phyloP scores from a whole-genome alignment of 2,888 invertebrate genomes.

The Drosophila borealis region DNA sequence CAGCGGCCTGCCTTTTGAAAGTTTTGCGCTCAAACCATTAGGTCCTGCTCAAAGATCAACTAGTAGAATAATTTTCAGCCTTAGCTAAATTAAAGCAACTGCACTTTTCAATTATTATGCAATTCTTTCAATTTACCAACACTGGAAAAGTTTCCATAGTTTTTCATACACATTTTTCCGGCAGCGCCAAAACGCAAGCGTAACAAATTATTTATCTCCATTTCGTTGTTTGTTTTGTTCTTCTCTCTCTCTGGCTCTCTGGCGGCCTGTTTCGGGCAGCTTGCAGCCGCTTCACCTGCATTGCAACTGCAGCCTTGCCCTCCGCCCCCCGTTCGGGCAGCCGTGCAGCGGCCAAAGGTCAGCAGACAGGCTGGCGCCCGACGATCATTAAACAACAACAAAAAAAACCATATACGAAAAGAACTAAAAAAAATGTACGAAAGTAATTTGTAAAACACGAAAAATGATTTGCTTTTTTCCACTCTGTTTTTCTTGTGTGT shows the following conservation, averaged over 20 bases:
- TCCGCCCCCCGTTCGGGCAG: conserved; percentile 1
- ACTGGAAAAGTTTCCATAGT: neutral
- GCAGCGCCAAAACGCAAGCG: neutral
- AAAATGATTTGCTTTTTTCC: conserved; percentile 62
- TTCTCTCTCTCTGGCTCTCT: too few relatives aligned
- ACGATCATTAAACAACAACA: conserved; percentile 64
- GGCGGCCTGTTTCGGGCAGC: neutral
- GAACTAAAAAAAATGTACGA: conserved; percentile 39
- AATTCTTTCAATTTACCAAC: neutral
- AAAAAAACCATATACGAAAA: conserved; percentile 18
- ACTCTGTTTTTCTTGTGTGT: conserved; percentile 5
- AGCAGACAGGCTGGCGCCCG: conserved; percentile 74
- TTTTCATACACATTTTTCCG: neutral
- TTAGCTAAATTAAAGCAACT: neutral
- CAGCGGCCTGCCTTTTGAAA: too few relatives aligned
- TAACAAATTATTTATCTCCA: conserved; percentile 14
- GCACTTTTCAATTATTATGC: neutral
- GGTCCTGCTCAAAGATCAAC: too few relatives aligned
- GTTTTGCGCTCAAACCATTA: too few relatives aligned
- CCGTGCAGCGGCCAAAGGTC: conserved; percentile 69
- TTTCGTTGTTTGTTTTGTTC: neutral
- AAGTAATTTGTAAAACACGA: conserved; percentile 78
- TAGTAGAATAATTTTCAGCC: too few relatives aligned
- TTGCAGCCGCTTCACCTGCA: conserved; percentile 22
- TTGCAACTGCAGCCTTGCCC: conserved; percentile 3